A percentile compares a stretch with the other conserved stretches of the same genome.
Evolutionary conservation across 2,797 vertebrate genomes (phyloP).

Genomic region (Lophius americanus): DNA sequence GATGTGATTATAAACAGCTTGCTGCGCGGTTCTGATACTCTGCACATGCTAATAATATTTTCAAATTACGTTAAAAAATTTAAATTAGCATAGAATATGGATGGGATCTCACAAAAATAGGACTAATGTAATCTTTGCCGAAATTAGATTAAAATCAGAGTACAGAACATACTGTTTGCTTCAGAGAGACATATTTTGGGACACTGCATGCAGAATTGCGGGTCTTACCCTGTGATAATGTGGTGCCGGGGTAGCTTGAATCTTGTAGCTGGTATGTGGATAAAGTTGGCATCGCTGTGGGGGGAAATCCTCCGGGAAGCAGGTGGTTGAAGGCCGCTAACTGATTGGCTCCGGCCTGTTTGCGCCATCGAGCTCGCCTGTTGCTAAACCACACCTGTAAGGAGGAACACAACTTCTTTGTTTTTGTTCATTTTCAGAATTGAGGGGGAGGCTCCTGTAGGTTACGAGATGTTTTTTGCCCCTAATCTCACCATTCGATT

Average conservation of each 20-base stretch:
- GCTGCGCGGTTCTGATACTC: conserved; percentile 51
- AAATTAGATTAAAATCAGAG: conserved; percentile 57
- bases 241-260: conserved; percentile 88
- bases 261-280: conserved; percentile 96
- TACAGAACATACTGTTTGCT: conserved; percentile 23
- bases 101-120: conserved; percentile 49
- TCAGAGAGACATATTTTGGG: background rate
- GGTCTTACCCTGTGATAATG: conserved; percentile 92
- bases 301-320: conserved; percentile 94
- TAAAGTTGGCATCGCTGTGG: conserved; percentile 92
- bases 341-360: conserved; percentile 97
- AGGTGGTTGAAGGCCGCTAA: conserved; percentile 97
- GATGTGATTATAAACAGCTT: conserved; percentile 54
- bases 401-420: background rate
- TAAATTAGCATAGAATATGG: conserved; percentile 42
- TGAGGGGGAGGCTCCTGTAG: background rate
- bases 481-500: background rate
- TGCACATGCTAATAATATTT: conserved; percentile 54
- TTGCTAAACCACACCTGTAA: conserved; percentile 98
- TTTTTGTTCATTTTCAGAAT: background rate
- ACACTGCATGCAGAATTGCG: background rate
- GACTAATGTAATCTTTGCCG: conserved; percentile 50
- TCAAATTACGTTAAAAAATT: conserved; percentile 34
- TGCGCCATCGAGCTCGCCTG: conserved; percentile 95
- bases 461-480: background rate